Evolutionary conservation across 2,797 vertebrate species (phyloP), one percentile per base, ranked within the genome.

Genomic region (Cetoscarus ocellatus): DNA sequence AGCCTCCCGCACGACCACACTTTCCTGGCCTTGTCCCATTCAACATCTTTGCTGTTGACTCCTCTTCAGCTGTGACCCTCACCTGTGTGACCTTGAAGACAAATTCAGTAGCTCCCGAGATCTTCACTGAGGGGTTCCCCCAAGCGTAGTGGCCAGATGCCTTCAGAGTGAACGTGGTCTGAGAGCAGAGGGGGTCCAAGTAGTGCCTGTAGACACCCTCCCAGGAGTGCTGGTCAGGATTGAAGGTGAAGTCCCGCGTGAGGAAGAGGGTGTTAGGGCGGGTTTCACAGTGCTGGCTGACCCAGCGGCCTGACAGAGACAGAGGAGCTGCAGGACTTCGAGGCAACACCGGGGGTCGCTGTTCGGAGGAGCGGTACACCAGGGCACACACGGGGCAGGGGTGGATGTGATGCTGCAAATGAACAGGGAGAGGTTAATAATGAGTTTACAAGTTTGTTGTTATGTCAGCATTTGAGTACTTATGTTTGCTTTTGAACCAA

Each of bases 201-300:
- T 96, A 98, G 91, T 98, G 96, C 0, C 74, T 91, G 90, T 97
- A 97, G 7, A 87, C 61, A 0, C 97, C 97, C 60, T 97, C 94
- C 97, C 97, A 97, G 18, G 90, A 87, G 15, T 92, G 95, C 61
- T 86, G 92, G 15, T 77, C 88, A 0, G 89, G 88, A 0, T 95
- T 80, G 74, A 98, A 97, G 0, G 86, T 92, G 91, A 98, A 96
- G 84, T 94, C 93, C 9, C 96, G 80, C 34, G 95, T 97, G 56
- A 98, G 96, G 90, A 97, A 98, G 66, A 98, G 96, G 74, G 96
- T 89, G 0, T 94, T 94, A 0, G 97, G 96, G 3, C 95, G 95
- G 3, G 93, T 93, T 86, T 98, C 97, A 0, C 96, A 98, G 42
- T 68, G 88, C 14, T 89, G 78, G 84, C 96, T 98, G 66, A 95